Percentiles rank a stretch among this genome's conserved stretches.
phyloP scores from a whole-genome alignment of 2,888 invertebrate species.

The Agonopterix arenella region DNA sequence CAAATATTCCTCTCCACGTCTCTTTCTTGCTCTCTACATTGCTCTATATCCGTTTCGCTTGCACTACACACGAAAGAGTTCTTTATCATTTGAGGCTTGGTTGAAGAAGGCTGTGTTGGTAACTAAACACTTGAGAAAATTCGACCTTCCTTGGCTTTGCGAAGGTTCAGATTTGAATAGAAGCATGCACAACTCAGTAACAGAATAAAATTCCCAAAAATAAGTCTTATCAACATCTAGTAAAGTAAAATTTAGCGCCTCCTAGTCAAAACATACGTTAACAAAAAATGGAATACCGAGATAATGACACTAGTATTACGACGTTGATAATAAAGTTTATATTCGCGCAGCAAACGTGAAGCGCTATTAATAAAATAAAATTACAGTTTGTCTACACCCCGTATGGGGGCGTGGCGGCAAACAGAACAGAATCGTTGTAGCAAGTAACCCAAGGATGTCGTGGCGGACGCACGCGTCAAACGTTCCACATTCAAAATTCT shows the following conservation, averaged over 20 bases:
- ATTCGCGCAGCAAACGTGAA: slow-evolving; percentile 44
- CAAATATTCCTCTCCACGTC: slow-evolving; percentile 36
- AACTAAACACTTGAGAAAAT: not conserved
- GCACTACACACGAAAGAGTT: slow-evolving; percentile 39
- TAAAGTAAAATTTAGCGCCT: no score
- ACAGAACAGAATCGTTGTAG: slow-evolving; percentile 20
- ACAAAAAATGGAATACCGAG: no score
- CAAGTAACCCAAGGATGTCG: slow-evolving; percentile 47
- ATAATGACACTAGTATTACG: slow-evolving; percentile 29
- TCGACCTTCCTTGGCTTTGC: slow-evolving; percentile 6
- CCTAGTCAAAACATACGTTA: no score
- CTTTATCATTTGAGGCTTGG: slow-evolving; percentile 39
- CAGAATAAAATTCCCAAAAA: not conserved
- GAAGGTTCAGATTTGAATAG: no score
- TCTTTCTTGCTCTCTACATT: slow-evolving; percentile 18
- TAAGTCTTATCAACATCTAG: not conserved
- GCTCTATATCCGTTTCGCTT: slow-evolving; percentile 24
- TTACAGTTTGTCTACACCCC: slow-evolving; percentile 63
- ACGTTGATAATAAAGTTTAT: slow-evolving; percentile 55
- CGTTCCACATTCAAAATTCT: slow-evolving; percentile 19
- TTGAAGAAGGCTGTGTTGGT: slow-evolving; percentile 16
- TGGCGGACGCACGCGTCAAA: slow-evolving; percentile 36
- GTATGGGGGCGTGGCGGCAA: slow-evolving; percentile 60
- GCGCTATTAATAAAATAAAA: slow-evolving; percentile 60
- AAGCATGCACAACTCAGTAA: no score